Percentiles rank a stretch among this genome's conserved stretches.
Conservation (phyloP, 2,888 invertebrate species). For the Caenorhabditis panamensis region DNA sequence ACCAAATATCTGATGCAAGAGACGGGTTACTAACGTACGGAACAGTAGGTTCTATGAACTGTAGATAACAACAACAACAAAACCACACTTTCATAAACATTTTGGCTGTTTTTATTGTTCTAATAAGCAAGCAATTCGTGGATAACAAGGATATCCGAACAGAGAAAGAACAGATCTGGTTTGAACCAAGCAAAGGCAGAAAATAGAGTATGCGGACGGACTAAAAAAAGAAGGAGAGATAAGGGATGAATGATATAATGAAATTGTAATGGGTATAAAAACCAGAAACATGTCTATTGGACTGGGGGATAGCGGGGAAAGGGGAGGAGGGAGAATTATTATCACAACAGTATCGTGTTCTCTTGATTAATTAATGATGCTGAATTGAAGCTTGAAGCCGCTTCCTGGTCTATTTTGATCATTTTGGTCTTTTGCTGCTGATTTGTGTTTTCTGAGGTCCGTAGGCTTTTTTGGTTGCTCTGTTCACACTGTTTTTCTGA, state of each 20-base stretch:
- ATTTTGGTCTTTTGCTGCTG: too few relatives aligned
- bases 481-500: too few relatives aligned
- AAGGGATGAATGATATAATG: conserved; percentile 47
- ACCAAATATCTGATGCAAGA: neutral
- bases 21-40: conserved; percentile 37
- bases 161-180: neutral
- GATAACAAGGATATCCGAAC: neutral
- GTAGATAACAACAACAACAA: conserved; percentile 13
- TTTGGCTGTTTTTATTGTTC: neutral
- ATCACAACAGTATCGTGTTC: conserved; percentile 39
- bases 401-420: too few relatives aligned
- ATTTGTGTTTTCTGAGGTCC: too few relatives aligned
- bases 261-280: conserved; percentile 54
- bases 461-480: too few relatives aligned
- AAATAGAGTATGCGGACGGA: neutral
- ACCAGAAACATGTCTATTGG: conserved; percentile 19
- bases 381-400: too few relatives aligned
- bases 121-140: neutral
- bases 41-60: conserved; percentile 45
- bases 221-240: conserved; percentile 32
- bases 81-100: conserved; percentile 5
- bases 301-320: too few relatives aligned
- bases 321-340: conserved; percentile 22
- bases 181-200: neutral
- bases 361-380: conserved; percentile 20